A percentile compares a stretch with the other conserved stretches of the same genome.
Evolutionary conservation across 2,113 vertebrate genomes (phyloP).

Genomic region (Corvus hawaiiensis): DNA sequence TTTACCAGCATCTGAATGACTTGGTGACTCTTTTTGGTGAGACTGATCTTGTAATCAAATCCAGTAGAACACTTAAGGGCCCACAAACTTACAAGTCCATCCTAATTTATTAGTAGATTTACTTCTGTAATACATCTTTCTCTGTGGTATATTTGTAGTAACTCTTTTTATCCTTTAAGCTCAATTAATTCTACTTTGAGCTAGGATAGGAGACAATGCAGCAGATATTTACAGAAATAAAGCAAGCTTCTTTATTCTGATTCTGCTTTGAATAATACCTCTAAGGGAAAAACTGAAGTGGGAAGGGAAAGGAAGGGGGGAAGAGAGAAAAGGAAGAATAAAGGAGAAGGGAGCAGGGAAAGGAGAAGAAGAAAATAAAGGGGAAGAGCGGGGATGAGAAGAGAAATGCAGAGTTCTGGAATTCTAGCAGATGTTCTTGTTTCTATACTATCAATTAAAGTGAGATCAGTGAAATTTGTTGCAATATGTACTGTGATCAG

Average conservation of each 20-base stretch:
- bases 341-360: neutral
- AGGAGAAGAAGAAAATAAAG: neutral
- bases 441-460: neutral
- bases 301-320: neutral
- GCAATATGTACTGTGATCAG: neutral
- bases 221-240: neutral
- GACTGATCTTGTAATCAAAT: neutral
- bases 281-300: neutral
- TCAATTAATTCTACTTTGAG: neutral
- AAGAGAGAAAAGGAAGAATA: neutral
- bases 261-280: neutral
- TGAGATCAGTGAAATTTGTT: neutral
- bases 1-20: neutral
- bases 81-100: neutral
- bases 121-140: neutral
- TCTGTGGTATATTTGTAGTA: neutral
- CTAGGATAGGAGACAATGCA: neutral
- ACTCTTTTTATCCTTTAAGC: neutral
- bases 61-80: neutral
- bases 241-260: neutral
- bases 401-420: neutral
- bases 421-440: neutral
- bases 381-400: neutral
- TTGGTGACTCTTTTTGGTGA: neutral
- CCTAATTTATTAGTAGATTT: neutral